phyloP scores from a whole-genome alignment of 2,113 vertebrate genomes.

The Epinephelus moara region DNA sequence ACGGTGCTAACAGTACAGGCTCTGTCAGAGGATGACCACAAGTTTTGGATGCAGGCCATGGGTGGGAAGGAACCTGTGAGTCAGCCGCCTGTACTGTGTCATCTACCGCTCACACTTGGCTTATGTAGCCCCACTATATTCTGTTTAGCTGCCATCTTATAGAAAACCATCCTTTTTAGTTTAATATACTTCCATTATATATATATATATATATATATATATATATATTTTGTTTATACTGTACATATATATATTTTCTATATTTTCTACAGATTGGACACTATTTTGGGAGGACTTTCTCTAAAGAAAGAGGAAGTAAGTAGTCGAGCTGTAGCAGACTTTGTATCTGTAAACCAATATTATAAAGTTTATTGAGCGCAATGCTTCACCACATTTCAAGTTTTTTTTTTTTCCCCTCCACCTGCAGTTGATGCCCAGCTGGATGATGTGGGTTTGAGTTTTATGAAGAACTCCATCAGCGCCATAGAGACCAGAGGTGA shows the following conservation, averaged over 20 bases:
- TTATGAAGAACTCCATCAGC: slow-evolving; percentile 94
- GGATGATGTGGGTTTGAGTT: slow-evolving; percentile 90
- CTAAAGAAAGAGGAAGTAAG: slow-evolving; percentile 94
- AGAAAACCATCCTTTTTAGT: background rate
- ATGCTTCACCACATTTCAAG: background rate
- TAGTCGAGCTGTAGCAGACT: slow-evolving; percentile 34
- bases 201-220: background rate
- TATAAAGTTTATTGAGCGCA: background rate
- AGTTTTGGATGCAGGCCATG: slow-evolving; percentile 95
- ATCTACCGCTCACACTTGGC: slow-evolving; percentile 24
- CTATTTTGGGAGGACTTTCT: slow-evolving; percentile 85
- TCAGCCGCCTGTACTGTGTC: slow-evolving; percentile 48
- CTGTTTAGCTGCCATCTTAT: slow-evolving; percentile 12
- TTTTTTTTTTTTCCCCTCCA: background rate
- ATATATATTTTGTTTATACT: too few relatives aligned
- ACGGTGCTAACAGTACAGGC: slow-evolving; percentile 92
- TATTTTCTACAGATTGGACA: slow-evolving; percentile 78
- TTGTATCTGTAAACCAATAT: background rate
- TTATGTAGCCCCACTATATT: slow-evolving; percentile 5
- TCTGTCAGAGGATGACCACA: slow-evolving; percentile 94
- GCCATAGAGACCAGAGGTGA: slow-evolving; percentile 96
- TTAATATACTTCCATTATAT: background rate
- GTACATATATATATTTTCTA: background rate
- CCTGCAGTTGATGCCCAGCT: slow-evolving; percentile 89
- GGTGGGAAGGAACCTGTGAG: slow-evolving; percentile 97